A percentile compares a stretch with the other conserved stretches of the same genome.
Evolutionary conservation across 2,113 vertebrate species (phyloP).

Genomic region (Oncorhynchus nerka): DNA sequence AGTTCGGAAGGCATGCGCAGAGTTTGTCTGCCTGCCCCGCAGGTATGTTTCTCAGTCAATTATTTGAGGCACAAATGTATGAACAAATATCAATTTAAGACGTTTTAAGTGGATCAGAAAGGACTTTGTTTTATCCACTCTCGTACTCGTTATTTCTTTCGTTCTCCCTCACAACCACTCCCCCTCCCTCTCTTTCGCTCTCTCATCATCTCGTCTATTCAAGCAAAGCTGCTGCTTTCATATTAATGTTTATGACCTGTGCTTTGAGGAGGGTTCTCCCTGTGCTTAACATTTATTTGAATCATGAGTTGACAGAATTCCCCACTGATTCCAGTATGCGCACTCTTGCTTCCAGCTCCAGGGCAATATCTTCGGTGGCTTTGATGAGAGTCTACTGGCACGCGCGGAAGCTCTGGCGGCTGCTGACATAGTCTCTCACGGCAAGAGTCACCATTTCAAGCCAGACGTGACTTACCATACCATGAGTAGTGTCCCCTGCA

Average conservation of each 20-base stretch:
- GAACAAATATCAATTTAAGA: slow-evolving; percentile 42
- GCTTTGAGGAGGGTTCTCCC: slow-evolving; percentile 86
- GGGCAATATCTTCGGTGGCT: slow-evolving; percentile 98
- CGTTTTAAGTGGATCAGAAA: slow-evolving; percentile 67
- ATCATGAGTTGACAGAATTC: slow-evolving; percentile 88
- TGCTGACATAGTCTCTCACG: slow-evolving; percentile 90
- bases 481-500: slow-evolving; percentile 92
- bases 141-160: slow-evolving; percentile 46
- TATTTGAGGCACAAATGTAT: slow-evolving; percentile 42
- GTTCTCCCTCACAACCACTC: slow-evolving; percentile 28
- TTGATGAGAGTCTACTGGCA: slow-evolving; percentile 97
- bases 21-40: slow-evolving; percentile 89
- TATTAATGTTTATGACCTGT: slow-evolving; percentile 98
- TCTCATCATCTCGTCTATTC: slow-evolving; percentile 83
- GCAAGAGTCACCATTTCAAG: slow-evolving; percentile 92
- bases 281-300: slow-evolving; percentile 86
- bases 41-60: slow-evolving; percentile 84
- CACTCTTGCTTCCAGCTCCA: slow-evolving; percentile 91
- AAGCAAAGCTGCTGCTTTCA: slow-evolving; percentile 82
- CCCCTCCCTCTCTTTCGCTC: neutral
- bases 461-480: slow-evolving; percentile 91
- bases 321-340: slow-evolving; percentile 85
- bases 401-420: slow-evolving; percentile 96
- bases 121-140: slow-evolving; percentile 60
- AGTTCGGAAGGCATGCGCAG: slow-evolving; percentile 92